phyloP scores from a whole-genome alignment of 1,140 invertebrate species.

The Temnothorax nylanderi region DNA sequence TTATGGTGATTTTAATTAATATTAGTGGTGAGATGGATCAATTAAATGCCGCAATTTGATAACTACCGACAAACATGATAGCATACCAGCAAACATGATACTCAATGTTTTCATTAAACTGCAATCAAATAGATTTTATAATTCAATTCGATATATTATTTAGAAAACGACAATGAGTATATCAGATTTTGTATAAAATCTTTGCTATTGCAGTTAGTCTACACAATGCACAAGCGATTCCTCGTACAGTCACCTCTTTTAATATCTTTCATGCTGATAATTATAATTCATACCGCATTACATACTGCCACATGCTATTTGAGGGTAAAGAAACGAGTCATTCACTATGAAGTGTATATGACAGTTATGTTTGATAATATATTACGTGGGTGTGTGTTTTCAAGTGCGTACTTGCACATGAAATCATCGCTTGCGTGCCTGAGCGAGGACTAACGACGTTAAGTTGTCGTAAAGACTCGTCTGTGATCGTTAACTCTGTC shows the following conservation, averaged over 20 bases:
- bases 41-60: conserved; percentile 27
- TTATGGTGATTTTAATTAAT: conserved; percentile 45
- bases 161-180: not conserved
- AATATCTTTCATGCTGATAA: not conserved
- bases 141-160: conserved; percentile 4
- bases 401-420: not conserved
- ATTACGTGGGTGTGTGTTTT: not conserved
- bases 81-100: conserved; percentile 9
- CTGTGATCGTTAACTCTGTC: conserved; percentile 31
- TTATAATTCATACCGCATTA: not conserved
- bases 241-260: not conserved
- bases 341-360: conserved; percentile 4
- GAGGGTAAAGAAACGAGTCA: conserved; percentile 4
- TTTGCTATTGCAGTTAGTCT: not conserved
- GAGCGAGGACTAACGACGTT: not conserved
- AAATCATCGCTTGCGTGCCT: conserved; percentile 14
- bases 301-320: not conserved
- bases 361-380: conserved; percentile 26
- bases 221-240: not conserved
- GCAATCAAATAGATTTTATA: not conserved
- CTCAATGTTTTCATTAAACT: conserved; percentile 25
- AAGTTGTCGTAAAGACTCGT: conserved; percentile 49
- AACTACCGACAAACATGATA: conserved; percentile 1
- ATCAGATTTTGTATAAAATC: conserved; percentile 1
- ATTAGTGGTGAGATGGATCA: not conserved